phyloP scores from a whole-genome alignment of 2,113 vertebrate species.

The Setophaga coronata region DNA sequence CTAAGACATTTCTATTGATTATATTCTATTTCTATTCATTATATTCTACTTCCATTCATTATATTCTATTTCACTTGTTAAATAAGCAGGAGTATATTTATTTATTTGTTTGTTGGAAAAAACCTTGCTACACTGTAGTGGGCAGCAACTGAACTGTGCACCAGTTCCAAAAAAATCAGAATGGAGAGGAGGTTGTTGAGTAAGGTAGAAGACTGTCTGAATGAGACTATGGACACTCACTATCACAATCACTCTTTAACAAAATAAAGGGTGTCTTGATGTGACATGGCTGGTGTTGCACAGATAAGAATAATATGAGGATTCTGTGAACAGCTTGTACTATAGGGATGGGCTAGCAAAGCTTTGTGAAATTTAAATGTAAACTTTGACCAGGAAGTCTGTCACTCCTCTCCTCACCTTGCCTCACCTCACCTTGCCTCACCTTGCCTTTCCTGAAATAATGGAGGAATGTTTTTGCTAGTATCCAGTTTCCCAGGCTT shows the following conservation, averaged over 20 bases:
- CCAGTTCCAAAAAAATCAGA: not conserved
- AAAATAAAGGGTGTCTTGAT: not conserved
- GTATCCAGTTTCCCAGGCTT: not conserved
- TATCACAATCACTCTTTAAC: not conserved
- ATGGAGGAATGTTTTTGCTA: not conserved
- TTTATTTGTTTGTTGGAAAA: not conserved
- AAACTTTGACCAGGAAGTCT: not conserved
- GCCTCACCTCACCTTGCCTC: not conserved
- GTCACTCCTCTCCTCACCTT: not conserved
- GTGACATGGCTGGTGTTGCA: not conserved
- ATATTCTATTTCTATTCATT: too few species aligned
- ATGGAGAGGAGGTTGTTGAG: not conserved
- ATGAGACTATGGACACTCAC: not conserved
- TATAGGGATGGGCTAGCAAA: not conserved
- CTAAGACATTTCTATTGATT: not conserved
- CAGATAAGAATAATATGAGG: not conserved
- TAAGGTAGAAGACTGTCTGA: not conserved
- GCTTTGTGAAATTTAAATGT: not conserved
- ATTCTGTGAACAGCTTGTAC: not conserved
- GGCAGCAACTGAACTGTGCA: not conserved
- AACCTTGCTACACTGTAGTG: not conserved
- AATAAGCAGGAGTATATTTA: not conserved
- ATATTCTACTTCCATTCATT: too few species aligned
- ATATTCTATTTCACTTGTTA: not conserved
- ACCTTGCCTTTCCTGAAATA: not conserved